These are phyloP conservation scores for Cydia strobilella DNA, from an alignment of 1,140 invertebrate species.

Conservation along the genomic window DNA sequence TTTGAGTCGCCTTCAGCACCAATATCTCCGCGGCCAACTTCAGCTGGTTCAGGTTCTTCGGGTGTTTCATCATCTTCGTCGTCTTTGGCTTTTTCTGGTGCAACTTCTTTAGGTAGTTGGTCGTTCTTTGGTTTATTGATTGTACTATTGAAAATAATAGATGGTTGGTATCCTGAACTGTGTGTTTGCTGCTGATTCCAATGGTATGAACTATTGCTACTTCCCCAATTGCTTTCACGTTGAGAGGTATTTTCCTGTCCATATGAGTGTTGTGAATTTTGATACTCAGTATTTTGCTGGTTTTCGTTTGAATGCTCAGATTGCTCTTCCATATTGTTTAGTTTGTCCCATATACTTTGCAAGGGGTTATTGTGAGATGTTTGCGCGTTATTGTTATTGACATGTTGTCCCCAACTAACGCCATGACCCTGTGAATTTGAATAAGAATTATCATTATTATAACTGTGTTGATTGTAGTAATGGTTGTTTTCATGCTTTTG, in stretches of 20 bases:
- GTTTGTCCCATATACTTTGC: constrained; percentile 38
- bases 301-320: background rate
- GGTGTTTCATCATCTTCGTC: background rate
- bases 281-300: background rate
- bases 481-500: constrained; percentile 1
- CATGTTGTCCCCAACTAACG: constrained; percentile 10
- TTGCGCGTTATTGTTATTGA: constrained; percentile 34
- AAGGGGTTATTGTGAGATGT: constrained; percentile 33
- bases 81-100: background rate
- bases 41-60: background rate
- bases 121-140: constrained; percentile 3
- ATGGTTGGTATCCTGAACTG: background rate
- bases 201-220: background rate
- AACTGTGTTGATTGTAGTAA: constrained; percentile 33
- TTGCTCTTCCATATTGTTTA: constrained; percentile 35
- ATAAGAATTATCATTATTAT: constrained; percentile 34
- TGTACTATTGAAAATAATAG: background rate
- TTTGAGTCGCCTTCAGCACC: constrained; percentile 27
- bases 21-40: constrained; percentile 38
- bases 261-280: constrained; percentile 18
- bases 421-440: constrained; percentile 18
- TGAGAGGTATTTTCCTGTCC: constrained; percentile 1
- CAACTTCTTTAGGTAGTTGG: background rate
- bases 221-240: background rate
- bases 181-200: constrained; percentile 15